Evolutionary conservation across 2,888 invertebrate genomes (phyloP), one percentile per base, ranked within the genome.

Genomic region (Endomychus coccineus): DNA sequence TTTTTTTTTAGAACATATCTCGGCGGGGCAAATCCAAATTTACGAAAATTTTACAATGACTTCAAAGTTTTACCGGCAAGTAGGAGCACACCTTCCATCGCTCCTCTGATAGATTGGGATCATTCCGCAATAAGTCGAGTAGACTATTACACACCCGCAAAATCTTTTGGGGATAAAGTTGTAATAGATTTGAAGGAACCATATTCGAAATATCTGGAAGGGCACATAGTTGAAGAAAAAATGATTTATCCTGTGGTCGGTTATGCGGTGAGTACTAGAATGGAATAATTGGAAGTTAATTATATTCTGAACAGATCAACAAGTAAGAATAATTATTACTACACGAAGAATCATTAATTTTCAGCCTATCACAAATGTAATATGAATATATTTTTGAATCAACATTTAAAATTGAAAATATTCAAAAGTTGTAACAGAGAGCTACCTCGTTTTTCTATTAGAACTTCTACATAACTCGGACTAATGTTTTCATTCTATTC

Each of bases 31-130:
- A 78, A 83, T 51, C 76, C 87, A 3, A 74, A 80, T 38, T 63
- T 89, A n/a, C 72, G 80, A 2, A 77, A 78, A 34, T 68, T 94
- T 27, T 90, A 87, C 64, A 82, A 85, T n/a, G 36, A 43, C 0
- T 64, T 70, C 6, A 68, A 84, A 0, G 57, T 73, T 21, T 88
- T 77, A 62, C 92, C 92, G 0, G 91, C 91, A 2, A 80, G 86
- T 0, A 74, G 80, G n/a, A 80, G 82, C 1, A 92, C 92, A 0
- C 84, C 88, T 0, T 85, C 84, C 78, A 70, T 92, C 21, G 74
- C 85, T 0, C 81, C 86, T 9, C 66, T 84, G 1, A 74, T 94
- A n/a, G 75, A 76, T 43, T 92, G 92, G 91, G 87, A 92, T 51
- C 91, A 92, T 53, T 74, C 75, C 16, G 78, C 79, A 39, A 78